Evolutionary conservation across 2,888 invertebrate species (phyloP).

Genomic region (Aproaerema taeniolella): DNA sequence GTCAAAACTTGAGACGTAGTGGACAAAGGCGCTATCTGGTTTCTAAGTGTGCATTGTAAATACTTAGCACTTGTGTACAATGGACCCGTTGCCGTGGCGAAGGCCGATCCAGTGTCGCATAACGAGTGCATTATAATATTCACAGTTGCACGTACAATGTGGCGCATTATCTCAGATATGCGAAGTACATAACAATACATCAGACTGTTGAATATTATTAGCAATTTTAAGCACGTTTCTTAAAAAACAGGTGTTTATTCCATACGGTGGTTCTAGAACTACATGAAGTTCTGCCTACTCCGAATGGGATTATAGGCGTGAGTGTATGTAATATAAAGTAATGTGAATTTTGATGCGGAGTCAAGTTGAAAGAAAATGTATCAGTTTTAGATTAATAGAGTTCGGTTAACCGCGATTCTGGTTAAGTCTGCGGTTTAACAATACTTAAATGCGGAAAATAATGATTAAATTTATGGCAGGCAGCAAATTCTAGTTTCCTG

Average conservation of each 20-base stretch:
- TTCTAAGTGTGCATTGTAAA: constrained; percentile 70
- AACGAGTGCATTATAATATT: constrained; percentile 55
- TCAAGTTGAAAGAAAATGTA: constrained; percentile 2
- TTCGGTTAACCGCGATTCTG: constrained; percentile 15
- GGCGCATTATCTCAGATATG: constrained; percentile 32
- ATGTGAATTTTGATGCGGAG: neutral
- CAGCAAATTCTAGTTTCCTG: constrained; percentile 12
- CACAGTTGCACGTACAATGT: constrained; percentile 34
- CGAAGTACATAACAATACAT: constrained; percentile 3
- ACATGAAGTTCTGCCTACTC: too few species aligned
- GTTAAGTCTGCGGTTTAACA: constrained; percentile 11
- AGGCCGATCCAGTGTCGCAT: constrained; percentile 64
- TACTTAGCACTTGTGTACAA: constrained; percentile 53
- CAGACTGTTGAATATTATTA: constrained; percentile 20
- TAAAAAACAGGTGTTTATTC: too few species aligned
- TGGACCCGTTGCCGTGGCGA: constrained; percentile 65
- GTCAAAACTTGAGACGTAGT: constrained; percentile 41
- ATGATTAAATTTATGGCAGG: constrained; percentile 4
- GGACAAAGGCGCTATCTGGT: constrained; percentile 61
- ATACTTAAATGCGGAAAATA: constrained; percentile 5
- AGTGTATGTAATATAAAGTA: too few species aligned
- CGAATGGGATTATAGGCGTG: too few species aligned
- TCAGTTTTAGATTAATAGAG: constrained; percentile 11
- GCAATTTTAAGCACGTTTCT: constrained; percentile 6
- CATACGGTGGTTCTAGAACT: too few species aligned